Percentiles rank a stretch among this genome's conserved stretches.
Evolutionary conservation across 2,888 invertebrate genomes (phyloP).

Genomic region (Himalopsyche japonica): DNA sequence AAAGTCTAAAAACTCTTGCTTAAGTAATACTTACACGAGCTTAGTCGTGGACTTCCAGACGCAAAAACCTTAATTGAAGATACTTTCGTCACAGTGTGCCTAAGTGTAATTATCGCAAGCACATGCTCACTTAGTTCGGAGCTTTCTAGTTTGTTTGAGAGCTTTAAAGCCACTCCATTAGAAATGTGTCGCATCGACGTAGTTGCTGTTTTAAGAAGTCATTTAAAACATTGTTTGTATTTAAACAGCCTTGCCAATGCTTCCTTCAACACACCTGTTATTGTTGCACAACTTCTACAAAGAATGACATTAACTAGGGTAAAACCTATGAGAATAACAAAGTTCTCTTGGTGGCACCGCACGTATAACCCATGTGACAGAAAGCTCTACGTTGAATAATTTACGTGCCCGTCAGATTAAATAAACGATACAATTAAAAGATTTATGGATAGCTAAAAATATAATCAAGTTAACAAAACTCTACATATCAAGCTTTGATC

Average conservation of each 20-base stretch:
- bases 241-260: neutral
- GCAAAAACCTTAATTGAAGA: too few relatives aligned
- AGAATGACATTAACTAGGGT: neutral
- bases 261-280: neutral
- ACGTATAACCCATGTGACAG: neutral
- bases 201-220: neutral
- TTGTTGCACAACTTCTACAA: neutral
- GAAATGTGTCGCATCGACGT: neutral
- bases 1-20: too few relatives aligned
- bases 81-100: too few relatives aligned
- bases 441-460: too few relatives aligned
- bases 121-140: too few relatives aligned
- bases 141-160: neutral
- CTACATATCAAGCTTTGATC: too few relatives aligned
- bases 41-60: too few relatives aligned
- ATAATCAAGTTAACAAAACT: too few relatives aligned
- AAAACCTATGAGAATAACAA: neutral
- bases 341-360: neutral
- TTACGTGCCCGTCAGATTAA: neutral
- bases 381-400: neutral
- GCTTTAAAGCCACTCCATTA: neutral
- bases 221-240: neutral
- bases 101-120: too few relatives aligned
- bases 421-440: neutral
- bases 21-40: too few relatives aligned